These are phyloP conservation scores for Huso huso DNA, from an alignment of 2,797 vertebrate species.

Conservation along the genomic window DNA sequence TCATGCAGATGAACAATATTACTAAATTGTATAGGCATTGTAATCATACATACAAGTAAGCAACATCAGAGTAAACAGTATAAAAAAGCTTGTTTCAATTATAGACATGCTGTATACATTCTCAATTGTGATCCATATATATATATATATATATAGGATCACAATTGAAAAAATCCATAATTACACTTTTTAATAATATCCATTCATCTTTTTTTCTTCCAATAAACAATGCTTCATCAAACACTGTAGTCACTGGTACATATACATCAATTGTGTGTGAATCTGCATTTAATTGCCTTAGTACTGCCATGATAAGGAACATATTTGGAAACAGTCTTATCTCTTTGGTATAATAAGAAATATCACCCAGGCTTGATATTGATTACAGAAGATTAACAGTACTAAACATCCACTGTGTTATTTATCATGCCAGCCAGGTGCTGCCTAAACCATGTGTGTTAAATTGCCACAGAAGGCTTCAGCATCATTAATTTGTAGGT, in stretches of 20 bases:
- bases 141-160: too few species aligned
- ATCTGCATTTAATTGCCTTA: constrained; percentile 18
- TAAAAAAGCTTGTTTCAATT: too few species aligned
- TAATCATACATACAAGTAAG: too few species aligned
- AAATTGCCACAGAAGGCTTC: constrained; percentile 17
- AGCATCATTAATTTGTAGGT: constrained; percentile 29
- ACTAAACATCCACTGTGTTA: constrained; percentile 13
- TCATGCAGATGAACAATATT: too few species aligned
- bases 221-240: neutral
- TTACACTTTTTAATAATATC: constrained; percentile 1
- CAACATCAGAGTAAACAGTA: too few species aligned
- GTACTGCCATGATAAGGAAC: constrained; percentile 23
- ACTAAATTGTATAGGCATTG: too few species aligned
- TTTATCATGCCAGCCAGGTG: constrained; percentile 12
- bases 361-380: constrained; percentile 19
- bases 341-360: constrained; percentile 11
- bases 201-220: constrained; percentile 3
- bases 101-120: too few species aligned
- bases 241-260: constrained; percentile 30
- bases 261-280: constrained; percentile 35
- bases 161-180: neutral
- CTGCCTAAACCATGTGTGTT: constrained; percentile 17
- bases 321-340: constrained; percentile 22
- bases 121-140: too few species aligned
- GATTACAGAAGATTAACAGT: constrained; percentile 21